Conservation (phyloP, 2,888 invertebrate genomes). For the Drosophila putrida region DNA sequence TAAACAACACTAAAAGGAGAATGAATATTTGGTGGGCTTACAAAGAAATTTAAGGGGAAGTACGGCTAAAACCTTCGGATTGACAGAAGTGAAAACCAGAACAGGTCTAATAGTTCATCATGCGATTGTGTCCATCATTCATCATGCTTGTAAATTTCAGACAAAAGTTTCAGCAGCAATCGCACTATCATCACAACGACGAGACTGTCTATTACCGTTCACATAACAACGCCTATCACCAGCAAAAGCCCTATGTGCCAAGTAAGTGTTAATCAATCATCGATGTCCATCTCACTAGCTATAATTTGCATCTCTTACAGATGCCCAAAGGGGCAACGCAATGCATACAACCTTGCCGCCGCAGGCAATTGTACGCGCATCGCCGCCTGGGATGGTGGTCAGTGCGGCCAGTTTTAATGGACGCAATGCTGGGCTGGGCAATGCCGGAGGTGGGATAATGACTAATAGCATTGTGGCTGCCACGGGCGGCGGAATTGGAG, state of each 20-base stretch:
- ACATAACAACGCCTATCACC: conserved; percentile 82
- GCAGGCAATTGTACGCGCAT: conserved; percentile 81
- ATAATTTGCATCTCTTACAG: conserved; percentile 44
- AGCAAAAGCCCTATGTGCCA: conserved; percentile 84
- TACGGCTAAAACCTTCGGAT: too few relatives aligned
- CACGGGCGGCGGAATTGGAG: conserved; percentile 70
- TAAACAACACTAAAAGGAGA: too few relatives aligned
- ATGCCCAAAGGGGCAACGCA: conserved; percentile 79
- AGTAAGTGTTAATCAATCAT: conserved; percentile 59
- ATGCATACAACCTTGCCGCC: conserved; percentile 83
- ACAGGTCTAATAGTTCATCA: too few relatives aligned
- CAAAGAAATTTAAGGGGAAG: too few relatives aligned
- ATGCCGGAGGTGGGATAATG: conserved; percentile 71
- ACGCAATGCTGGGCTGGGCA: conserved; percentile 77
- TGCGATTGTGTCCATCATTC: neutral
- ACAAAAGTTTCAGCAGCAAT: conserved; percentile 83
- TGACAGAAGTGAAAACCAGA: too few relatives aligned
- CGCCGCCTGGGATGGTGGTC: conserved; percentile 81
- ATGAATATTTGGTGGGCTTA: too few relatives aligned
- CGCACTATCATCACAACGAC: conserved; percentile 84
- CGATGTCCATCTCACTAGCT: neutral
- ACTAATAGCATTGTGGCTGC: conserved; percentile 75
- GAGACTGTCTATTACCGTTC: conserved; percentile 84
- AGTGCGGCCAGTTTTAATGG: conserved; percentile 82
- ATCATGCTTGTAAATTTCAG: conserved; percentile 39